Percentiles rank a stretch among this genome's conserved stretches.
Conservation (phyloP, 2,113 vertebrate genomes). For the Macquaria ambigua region DNA sequence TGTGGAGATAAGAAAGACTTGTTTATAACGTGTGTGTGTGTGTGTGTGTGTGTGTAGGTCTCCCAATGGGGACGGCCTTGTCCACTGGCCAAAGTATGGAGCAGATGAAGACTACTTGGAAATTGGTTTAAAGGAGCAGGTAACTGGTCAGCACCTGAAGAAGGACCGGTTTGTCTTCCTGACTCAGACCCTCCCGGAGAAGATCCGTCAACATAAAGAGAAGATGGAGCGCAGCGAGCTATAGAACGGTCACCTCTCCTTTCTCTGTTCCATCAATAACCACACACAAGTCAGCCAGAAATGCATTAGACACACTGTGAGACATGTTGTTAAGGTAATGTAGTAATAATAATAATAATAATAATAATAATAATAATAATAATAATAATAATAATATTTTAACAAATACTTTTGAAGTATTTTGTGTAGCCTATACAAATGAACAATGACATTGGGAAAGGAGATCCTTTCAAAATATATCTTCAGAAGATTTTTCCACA, state of each 20-base stretch:
- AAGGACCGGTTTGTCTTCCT: constrained; percentile 70
- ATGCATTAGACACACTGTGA: not conserved
- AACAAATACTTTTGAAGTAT: not conserved
- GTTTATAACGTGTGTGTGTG: not conserved
- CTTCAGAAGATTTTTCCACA: not conserved
- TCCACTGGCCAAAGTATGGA: constrained; percentile 81
- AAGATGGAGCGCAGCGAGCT: constrained; percentile 72
- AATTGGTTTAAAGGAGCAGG: constrained; percentile 72
- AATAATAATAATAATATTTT: not conserved
- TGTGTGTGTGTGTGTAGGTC: constrained; percentile 57
- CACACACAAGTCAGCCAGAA: not conserved
- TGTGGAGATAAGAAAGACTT: not conserved
- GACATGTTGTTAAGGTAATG: not conserved
- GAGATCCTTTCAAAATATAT: not conserved
- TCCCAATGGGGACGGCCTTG: constrained; percentile 80
- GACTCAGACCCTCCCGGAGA: constrained; percentile 78
- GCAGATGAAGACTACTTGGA: constrained; percentile 70
- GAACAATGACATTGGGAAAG: not conserved
- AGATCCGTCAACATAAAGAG: constrained; percentile 30
- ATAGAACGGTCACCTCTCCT: not conserved
- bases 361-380: not conserved
- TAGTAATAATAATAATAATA: not conserved
- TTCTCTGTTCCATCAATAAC: not conserved
- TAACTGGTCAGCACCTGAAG: constrained; percentile 68
- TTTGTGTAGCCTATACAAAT: not conserved